phyloP scores from a whole-genome alignment of 1,140 invertebrate genomes.

The Zaprionus ornatus region DNA sequence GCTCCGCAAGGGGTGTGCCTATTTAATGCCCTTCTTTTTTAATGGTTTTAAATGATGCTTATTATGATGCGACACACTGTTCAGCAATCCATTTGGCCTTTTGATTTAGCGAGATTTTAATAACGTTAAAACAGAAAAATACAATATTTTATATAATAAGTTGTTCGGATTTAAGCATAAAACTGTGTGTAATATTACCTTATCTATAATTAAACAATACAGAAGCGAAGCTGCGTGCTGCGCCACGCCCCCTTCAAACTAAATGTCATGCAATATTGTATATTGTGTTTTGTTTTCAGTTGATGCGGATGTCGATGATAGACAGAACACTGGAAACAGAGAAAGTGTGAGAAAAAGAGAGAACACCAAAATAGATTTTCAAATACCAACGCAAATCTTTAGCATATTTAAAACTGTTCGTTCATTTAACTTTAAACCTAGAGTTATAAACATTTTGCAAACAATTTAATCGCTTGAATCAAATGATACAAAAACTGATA shows the following conservation, averaged over 20 bases:
- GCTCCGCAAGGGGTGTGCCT: slow-evolving; percentile 12
- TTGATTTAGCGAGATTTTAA: slow-evolving; percentile 62
- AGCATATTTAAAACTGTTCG: slow-evolving; percentile 37
- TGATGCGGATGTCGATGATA: not conserved
- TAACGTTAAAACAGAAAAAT: slow-evolving; percentile 37
- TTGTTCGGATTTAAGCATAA: slow-evolving; percentile 53
- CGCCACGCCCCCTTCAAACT: slow-evolving; percentile 24
- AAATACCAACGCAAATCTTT: slow-evolving; percentile 30
- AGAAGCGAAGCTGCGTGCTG: slow-evolving; percentile 21
- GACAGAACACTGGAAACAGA: not conserved
- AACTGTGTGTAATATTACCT: slow-evolving; percentile 67
- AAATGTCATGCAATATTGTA: slow-evolving; percentile 19
- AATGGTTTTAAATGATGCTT: slow-evolving; percentile 46
- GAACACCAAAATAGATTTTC: slow-evolving; percentile 45
- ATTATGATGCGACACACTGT: slow-evolving; percentile 17
- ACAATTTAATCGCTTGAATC: slow-evolving; percentile 45
- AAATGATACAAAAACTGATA: slow-evolving; percentile 11
- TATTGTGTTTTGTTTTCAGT: slow-evolving; percentile 37
- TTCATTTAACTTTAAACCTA: slow-evolving; percentile 46
- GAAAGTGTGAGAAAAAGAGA: not conserved
- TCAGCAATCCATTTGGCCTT: slow-evolving; percentile 27
- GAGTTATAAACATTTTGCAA: slow-evolving; percentile 25
- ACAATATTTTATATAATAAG: slow-evolving; percentile 59
- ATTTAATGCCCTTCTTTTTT: slow-evolving; percentile 51
- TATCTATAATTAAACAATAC: slow-evolving; percentile 45